Conservation (phyloP, 1,140 invertebrate species). For the Rhagoletis zephyria region DNA sequence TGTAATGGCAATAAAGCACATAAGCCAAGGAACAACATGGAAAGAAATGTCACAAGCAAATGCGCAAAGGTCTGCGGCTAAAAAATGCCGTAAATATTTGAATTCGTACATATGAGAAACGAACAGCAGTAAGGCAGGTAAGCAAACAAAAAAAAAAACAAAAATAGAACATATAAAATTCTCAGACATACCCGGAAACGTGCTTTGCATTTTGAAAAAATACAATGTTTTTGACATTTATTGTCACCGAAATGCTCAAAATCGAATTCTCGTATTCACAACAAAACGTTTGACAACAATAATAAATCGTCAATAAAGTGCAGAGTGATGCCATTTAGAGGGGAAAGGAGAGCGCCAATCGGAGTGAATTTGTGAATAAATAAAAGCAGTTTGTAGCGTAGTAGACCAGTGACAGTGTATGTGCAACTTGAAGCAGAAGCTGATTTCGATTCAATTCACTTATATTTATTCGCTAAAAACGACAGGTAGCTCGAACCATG, state of each 20-base stretch:
- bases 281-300: background rate
- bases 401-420: background rate
- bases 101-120: background rate
- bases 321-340: background rate
- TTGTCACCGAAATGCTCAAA: slow-evolving; percentile 11
- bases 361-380: background rate
- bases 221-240: background rate
- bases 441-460: background rate
- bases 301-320: slow-evolving; percentile 8
- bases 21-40: background rate
- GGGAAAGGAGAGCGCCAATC: background rate
- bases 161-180: background rate
- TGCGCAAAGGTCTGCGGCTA: background rate
- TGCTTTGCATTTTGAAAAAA: background rate
- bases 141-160: background rate
- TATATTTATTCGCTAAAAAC: background rate
- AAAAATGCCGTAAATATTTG: background rate
- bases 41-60: background rate
- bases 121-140: background rate
- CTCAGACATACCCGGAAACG: slow-evolving; percentile 2
- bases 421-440: background rate
- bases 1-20: background rate
- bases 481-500: background rate
- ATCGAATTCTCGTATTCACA: background rate
- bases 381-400: background rate